phyloP scores from a whole-genome alignment of 2,888 invertebrate species.

The Epistrophella euchroma region DNA sequence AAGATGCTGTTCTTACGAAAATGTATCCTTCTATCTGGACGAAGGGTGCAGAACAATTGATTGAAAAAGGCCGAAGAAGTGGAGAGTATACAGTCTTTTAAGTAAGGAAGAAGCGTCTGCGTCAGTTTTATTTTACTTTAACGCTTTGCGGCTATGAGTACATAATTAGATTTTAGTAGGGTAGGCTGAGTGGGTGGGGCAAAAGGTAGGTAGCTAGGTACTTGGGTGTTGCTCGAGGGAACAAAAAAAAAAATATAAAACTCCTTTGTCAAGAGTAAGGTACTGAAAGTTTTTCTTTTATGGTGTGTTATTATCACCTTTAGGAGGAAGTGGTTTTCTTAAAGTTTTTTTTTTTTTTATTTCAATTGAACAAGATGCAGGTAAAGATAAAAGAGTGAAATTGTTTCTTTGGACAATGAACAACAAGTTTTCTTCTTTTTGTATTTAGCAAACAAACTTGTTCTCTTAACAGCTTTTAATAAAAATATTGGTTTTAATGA shows the following conservation, averaged over 20 bases:
- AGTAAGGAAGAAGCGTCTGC: neutral
- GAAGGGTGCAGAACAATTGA: constrained; percentile 2
- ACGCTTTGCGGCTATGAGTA: constrained; percentile 49
- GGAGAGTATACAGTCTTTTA: neutral
- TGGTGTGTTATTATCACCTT: constrained; percentile 24
- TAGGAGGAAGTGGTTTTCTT: constrained; percentile 24
- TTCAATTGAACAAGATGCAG: constrained; percentile 4
- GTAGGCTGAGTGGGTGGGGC: neutral
- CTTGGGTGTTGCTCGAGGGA: constrained; percentile 11
- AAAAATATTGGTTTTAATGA: constrained; percentile 12
- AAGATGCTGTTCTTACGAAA: neutral
- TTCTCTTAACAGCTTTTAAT: neutral
- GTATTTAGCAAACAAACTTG: neutral
- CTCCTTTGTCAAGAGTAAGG: constrained; percentile 18
- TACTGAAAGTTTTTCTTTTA: constrained; percentile 23
- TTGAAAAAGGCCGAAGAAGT: constrained; percentile 27
- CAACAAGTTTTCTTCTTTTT: constrained; percentile 11
- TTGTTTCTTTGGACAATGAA: constrained; percentile 10
- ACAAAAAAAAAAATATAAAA: constrained; percentile 15
- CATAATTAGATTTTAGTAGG: constrained; percentile 41
- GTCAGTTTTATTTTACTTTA: constrained; percentile 42
- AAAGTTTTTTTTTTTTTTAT: neutral
- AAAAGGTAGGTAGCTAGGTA: neutral
- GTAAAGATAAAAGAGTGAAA: constrained; percentile 14
- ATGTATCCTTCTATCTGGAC: neutral